phyloP scores from a whole-genome alignment of 1,140 invertebrate genomes.

The Nasonia giraulti region DNA sequence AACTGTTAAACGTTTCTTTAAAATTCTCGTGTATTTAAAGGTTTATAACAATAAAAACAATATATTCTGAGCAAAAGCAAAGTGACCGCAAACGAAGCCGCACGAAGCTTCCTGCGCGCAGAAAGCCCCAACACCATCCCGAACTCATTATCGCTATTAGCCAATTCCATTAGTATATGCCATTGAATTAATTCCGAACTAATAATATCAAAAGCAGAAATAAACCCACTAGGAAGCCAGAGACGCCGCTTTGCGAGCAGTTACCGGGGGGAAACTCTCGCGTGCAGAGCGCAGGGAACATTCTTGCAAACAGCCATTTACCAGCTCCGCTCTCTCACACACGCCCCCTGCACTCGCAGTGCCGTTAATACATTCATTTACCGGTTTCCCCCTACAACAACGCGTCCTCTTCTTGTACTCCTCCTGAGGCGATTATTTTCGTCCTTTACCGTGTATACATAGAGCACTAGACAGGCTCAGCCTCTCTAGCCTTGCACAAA shows the following conservation, averaged over 20 bases:
- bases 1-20: too few species aligned
- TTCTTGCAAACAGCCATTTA: conserved; percentile 3
- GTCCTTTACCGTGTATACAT: neutral
- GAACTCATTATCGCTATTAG: neutral
- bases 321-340: neutral
- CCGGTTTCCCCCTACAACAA: neutral
- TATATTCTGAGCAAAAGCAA: too few species aligned
- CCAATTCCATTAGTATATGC: conserved; percentile 3
- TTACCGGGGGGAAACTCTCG: neutral
- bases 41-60: too few species aligned
- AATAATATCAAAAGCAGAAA: conserved; percentile 2
- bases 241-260: neutral
- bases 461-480: too few species aligned
- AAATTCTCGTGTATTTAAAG: too few species aligned
- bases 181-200: neutral
- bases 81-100: too few species aligned
- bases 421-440: conserved; percentile 7
- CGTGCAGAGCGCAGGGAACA: neutral
- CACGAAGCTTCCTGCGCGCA: too few species aligned
- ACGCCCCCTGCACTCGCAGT: neutral
- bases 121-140: neutral
- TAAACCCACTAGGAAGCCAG: neutral
- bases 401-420: neutral
- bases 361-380: neutral
- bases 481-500: neutral